Base-by-base conservation (phyloP, 2,113 vertebrate genomes). In the Chaenogobius annularis region DNA sequence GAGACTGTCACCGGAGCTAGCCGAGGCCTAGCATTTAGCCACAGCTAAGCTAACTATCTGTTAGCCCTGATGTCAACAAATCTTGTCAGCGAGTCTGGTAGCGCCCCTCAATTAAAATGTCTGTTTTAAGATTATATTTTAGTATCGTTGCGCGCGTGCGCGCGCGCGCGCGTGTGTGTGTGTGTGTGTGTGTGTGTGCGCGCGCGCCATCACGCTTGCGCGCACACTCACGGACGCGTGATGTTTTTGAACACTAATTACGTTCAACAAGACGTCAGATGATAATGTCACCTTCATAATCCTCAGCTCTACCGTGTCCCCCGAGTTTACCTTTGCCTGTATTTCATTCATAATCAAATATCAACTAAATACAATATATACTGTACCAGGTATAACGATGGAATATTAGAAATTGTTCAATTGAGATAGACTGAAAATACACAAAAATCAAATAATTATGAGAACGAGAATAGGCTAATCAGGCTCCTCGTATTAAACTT, bases 11-110 rank as follows among this genome's bases (percentile, higher is more conserved):
- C 66, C 68, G 64, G 48, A 66, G 74, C 70, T 73, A 50, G 70
- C 78, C 52, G 71, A 83, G 85, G 83, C 83, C 81, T 78, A 82
- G 70, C 58, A 69, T 80, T 35, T 74, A 77, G 54, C 54, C 50
- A 73, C 84, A 78, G 74, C 78, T 86, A 83, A 76, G 77, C 70
- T 72, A 58, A 40, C 37, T n/a, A n/a, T 31, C 63, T 69, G 35
- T 64, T 79, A 85, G 85, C 80, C 50, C 71, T 80, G 77, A 19
- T 19, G 50, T 54, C 50, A 54, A 20, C 19, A 6, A n/a, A 10
- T n/a, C 17, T 54, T 20, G 50, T 54, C 50, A 54, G 19, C 20
- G 50, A 54, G 10, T n/a, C 44, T 46, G 26, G 26, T 4, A 4
- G 26, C 26, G 1, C 26, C 26, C 26, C 26, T 1, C 26, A 31